A percentile compares a stretch with the other conserved stretches of the same genome.
Evolutionary conservation across 2,113 vertebrate genomes (phyloP).

Genomic region (Herpailurus yagouaroundi): DNA sequence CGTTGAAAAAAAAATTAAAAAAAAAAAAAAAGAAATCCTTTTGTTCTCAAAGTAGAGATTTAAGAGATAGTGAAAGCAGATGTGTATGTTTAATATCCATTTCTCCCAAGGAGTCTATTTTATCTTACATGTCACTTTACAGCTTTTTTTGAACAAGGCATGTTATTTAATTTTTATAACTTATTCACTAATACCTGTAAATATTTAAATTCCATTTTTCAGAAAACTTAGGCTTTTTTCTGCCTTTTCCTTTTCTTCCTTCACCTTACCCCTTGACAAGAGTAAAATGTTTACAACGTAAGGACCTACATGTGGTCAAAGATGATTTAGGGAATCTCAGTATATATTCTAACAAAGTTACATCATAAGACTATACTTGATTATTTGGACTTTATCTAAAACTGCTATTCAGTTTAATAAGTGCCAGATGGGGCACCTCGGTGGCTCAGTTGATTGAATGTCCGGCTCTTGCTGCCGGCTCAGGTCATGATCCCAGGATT

Average conservation of each 20-base stretch:
- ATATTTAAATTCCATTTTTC: background rate
- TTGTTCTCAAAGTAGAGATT: background rate
- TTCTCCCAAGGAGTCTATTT: background rate
- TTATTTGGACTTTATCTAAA: conserved; percentile 27
- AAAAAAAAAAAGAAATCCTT: background rate
- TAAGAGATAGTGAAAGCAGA: background rate
- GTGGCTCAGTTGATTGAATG: no score
- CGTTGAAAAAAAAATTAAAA: no score
- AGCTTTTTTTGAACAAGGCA: background rate
- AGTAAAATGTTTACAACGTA: background rate
- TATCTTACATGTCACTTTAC: background rate
- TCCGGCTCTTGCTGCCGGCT: no score
- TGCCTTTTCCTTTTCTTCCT: background rate
- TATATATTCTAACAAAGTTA: background rate
- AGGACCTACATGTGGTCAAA: background rate
- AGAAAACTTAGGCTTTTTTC: conserved; percentile 10
- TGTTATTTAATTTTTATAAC: background rate
- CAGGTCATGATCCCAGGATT: no score
- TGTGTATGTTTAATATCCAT: background rate
- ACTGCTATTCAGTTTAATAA: background rate
- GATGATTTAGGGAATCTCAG: background rate
- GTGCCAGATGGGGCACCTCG: background rate
- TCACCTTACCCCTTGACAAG: background rate
- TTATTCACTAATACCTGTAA: background rate
- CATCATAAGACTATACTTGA: background rate